These are phyloP conservation scores for Oostethus manadensis DNA, from an alignment of 2,113 vertebrate species.

Conservation along the genomic window DNA sequence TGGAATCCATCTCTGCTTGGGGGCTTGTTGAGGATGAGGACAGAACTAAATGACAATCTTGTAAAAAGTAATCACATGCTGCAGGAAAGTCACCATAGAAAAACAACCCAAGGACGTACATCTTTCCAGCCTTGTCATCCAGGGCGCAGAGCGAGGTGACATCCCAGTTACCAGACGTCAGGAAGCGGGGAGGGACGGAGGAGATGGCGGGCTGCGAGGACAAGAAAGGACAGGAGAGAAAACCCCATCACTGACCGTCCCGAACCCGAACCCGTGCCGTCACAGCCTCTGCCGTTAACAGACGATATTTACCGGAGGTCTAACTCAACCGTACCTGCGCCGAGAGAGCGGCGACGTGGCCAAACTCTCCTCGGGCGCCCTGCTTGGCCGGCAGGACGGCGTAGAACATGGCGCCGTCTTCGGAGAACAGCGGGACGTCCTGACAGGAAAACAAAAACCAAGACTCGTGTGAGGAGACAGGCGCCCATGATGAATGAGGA, in stretches of 20 bases:
- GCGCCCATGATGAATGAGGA: background rate
- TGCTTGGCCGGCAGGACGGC: slow-evolving; percentile 74
- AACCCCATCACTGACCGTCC: background rate
- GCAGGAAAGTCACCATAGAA: background rate
- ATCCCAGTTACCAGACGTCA: slow-evolving; percentile 82
- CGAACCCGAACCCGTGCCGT: too few relatives aligned
- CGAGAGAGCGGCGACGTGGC: slow-evolving; percentile 71
- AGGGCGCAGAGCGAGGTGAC: slow-evolving; percentile 73
- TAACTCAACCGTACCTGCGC: slow-evolving; percentile 63
- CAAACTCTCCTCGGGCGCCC: slow-evolving; percentile 76
- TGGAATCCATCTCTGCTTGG: too few relatives aligned
- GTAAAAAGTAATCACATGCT: slow-evolving; percentile 11
- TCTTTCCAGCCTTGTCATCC: slow-evolving; percentile 69
- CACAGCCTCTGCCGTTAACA: slow-evolving; percentile 4
- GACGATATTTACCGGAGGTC: background rate
- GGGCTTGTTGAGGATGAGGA: slow-evolving; percentile 26
- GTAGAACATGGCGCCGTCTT: slow-evolving; percentile 70
- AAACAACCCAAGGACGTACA: slow-evolving; percentile 56
- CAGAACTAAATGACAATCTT: slow-evolving; percentile 32
- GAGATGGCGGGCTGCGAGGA: slow-evolving; percentile 59
- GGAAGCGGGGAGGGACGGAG: slow-evolving; percentile 69
- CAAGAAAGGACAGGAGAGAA: slow-evolving; percentile 21
- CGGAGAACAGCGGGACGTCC: slow-evolving; percentile 71
- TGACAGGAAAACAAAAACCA: slow-evolving; percentile 25
- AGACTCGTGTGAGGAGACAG: background rate